These are phyloP conservation scores for Camponotus floridanus DNA, from an alignment of 1,140 invertebrate species.

Conservation along the genomic window DNA sequence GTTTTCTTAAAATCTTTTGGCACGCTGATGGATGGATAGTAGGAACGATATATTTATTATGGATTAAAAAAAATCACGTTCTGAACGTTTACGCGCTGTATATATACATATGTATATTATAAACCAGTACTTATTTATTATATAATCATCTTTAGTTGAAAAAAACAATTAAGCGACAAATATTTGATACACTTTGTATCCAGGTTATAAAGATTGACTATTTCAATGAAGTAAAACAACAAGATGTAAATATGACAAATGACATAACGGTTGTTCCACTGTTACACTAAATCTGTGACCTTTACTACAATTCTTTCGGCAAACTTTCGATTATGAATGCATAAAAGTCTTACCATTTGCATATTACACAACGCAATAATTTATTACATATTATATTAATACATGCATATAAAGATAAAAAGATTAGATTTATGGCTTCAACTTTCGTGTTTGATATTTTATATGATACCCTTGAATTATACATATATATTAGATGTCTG, in stretches of 20 bases:
- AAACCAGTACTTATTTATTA: constrained; percentile 78
- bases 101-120: constrained; percentile 60
- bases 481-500: background rate
- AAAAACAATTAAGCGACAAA: constrained; percentile 74
- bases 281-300: constrained; percentile 75
- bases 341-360: background rate
- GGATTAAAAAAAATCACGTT: background rate
- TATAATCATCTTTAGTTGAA: constrained; percentile 67
- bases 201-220: constrained; percentile 79
- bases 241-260: constrained; percentile 82
- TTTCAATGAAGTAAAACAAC: constrained; percentile 81
- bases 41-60: background rate
- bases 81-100: background rate
- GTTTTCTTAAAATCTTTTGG: background rate
- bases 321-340: constrained; percentile 10
- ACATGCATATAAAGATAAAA: background rate
- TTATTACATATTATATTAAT: constrained; percentile 3
- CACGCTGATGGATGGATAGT: background rate
- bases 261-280: constrained; percentile 81
- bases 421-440: too few species aligned
- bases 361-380: background rate
- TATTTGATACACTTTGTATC: constrained; percentile 67
- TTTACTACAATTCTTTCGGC: constrained; percentile 16
- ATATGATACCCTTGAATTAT: background rate
- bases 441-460: background rate